Percentiles rank a stretch among this genome's conserved stretches.
Evolutionary conservation across 1,140 invertebrate species (phyloP).

Genomic region (Homalodisca vitripennis): DNA sequence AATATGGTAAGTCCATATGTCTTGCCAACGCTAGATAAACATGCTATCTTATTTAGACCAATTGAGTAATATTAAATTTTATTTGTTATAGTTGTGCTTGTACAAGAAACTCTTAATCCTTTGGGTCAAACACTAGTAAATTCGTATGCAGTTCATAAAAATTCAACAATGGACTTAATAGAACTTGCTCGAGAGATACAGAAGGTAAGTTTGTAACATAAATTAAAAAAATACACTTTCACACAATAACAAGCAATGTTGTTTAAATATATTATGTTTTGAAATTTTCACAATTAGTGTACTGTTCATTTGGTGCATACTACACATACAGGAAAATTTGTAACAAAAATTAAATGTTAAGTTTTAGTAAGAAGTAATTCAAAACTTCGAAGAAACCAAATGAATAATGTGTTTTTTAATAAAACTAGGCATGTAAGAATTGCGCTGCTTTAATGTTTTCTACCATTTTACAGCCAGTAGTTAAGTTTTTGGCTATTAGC

Average conservation of each 20-base stretch:
- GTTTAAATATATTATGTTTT: neutral
- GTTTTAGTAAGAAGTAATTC: neutral
- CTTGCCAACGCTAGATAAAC: neutral
- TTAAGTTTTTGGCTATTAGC: too few species aligned
- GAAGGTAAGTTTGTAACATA: conserved; percentile 6
- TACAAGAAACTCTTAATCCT: neutral
- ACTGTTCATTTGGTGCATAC: neutral
- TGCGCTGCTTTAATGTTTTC: too few species aligned
- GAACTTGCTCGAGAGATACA: conserved; percentile 7
- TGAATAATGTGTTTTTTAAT: too few species aligned
- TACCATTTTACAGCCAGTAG: too few species aligned
- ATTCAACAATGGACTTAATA: neutral
- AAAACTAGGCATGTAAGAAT: too few species aligned
- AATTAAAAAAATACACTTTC: neutral
- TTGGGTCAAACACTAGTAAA: conserved; percentile 2
- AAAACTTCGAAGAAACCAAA: neutral
- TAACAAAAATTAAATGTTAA: neutral
- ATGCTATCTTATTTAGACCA: neutral
- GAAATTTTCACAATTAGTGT: neutral
- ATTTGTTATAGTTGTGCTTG: conserved; percentile 2
- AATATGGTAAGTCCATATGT: too few species aligned
- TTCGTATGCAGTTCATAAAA: conserved; percentile 2
- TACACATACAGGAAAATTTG: neutral
- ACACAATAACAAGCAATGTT: neutral
- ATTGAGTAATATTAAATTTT: neutral